These are phyloP conservation scores for Hydraecia micacea DNA, from an alignment of 2,888 invertebrate genomes.

Conservation along the genomic window DNA sequence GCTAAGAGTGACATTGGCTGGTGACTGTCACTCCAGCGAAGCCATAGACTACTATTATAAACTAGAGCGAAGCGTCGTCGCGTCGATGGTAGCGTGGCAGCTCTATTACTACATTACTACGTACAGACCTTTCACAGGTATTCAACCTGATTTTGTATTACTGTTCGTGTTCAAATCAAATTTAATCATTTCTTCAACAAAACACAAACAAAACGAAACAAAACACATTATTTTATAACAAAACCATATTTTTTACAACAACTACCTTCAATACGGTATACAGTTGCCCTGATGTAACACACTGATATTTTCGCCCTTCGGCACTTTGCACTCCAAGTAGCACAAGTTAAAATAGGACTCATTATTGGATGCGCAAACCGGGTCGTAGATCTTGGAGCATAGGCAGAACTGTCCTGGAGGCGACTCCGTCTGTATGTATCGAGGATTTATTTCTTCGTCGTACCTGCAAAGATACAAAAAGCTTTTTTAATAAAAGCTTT, in stretches of 20 bases:
- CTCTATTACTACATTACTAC: no score
- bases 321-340: conserved; percentile 74
- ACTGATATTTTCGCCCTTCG: conserved; percentile 45
- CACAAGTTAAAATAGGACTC: conserved; percentile 80
- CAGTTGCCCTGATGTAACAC: conserved; percentile 79
- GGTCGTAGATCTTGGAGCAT: conserved; percentile 81
- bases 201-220: not conserved
- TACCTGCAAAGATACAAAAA: conserved; percentile 13
- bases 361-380: conserved; percentile 77
- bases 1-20: not conserved
- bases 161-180: no score
- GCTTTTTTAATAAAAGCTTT: not conserved
- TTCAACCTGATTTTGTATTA: no score
- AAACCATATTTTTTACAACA: not conserved
- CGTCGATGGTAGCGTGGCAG: not conserved
- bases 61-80: no score
- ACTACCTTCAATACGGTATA: conserved; percentile 69
- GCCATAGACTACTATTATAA: no score
- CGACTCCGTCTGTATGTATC: not conserved
- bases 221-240: not conserved
- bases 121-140: no score
- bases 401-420: conserved; percentile 62
- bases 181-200: not conserved
- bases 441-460: not conserved
- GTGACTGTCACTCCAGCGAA: not conserved